Conservation (phyloP, 2,888 invertebrate genomes). For the Drosophila antonietae region DNA sequence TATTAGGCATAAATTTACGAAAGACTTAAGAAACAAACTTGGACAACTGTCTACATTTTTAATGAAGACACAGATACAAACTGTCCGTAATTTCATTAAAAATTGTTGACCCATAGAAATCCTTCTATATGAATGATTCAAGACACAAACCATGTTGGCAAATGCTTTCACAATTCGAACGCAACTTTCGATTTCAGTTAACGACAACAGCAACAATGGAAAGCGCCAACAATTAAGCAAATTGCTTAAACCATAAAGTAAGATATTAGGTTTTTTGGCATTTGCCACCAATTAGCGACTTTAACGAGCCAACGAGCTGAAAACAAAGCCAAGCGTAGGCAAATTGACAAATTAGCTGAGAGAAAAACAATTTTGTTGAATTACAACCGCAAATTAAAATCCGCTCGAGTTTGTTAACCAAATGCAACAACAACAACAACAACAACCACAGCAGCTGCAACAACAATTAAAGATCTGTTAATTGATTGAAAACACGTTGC, state of each 20-base stretch:
- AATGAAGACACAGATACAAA: slow-evolving; percentile 45
- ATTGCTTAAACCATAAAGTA: slow-evolving; percentile 58
- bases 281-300: slow-evolving; percentile 64
- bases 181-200: slow-evolving; percentile 26
- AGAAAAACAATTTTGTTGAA: slow-evolving; percentile 58
- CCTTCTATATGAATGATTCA: background rate
- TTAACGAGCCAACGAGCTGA: slow-evolving; percentile 46
- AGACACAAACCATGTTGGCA: slow-evolving; percentile 19
- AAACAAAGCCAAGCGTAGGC: slow-evolving; percentile 49
- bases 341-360: slow-evolving; percentile 76
- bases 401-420: slow-evolving; percentile 28
- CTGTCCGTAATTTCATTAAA: background rate
- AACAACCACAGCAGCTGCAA: slow-evolving; percentile 9
- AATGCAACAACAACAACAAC: slow-evolving; percentile 19
- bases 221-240: slow-evolving; percentile 36
- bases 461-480: slow-evolving; percentile 56
- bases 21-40: too few species aligned
- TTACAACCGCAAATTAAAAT: slow-evolving; percentile 56
- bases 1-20: too few species aligned
- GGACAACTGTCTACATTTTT: too few species aligned
- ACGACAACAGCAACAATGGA: slow-evolving; percentile 2
- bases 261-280: slow-evolving; percentile 61
- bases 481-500: slow-evolving; percentile 72
- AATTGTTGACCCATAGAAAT: background rate
- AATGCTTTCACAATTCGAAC: slow-evolving; percentile 39